A percentile compares a stretch with the other conserved stretches of the same genome.
phyloP scores from a whole-genome alignment of 2,113 vertebrate genomes.

The Setophaga petechia region DNA sequence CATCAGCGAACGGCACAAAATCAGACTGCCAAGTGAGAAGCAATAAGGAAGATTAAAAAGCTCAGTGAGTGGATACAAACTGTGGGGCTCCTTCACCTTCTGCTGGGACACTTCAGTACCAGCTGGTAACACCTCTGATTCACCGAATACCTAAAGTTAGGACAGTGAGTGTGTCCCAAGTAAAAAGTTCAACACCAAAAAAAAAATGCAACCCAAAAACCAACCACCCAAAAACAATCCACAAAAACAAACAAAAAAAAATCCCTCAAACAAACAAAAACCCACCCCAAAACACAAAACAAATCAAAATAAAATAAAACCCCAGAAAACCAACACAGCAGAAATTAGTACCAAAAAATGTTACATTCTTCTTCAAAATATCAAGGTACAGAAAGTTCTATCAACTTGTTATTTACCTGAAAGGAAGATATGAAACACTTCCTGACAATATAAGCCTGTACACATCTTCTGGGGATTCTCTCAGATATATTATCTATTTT shows the following conservation, averaged over 20 bases:
- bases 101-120: not conserved
- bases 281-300: not conserved
- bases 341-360: not conserved
- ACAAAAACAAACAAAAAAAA: not conserved
- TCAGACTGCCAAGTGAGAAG: not conserved
- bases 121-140: not conserved
- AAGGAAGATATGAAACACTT: slow-evolving; percentile 86
- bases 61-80: not conserved
- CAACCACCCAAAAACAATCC: not conserved
- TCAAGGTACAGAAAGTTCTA: not conserved
- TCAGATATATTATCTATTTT: slow-evolving; percentile 90
- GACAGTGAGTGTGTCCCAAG: not conserved
- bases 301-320: not conserved
- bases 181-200: not conserved
- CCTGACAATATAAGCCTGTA: slow-evolving; percentile 84
- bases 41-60: not conserved
- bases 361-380: not conserved
- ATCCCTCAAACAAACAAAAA: not conserved
- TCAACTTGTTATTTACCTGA: slow-evolving; percentile 81
- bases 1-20: not conserved
- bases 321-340: not conserved
- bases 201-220: not conserved
- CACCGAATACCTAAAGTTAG: not conserved
- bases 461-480: slow-evolving; percentile 87
- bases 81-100: not conserved